These are phyloP conservation scores for Gallinago stenura DNA, from an alignment of 2,797 vertebrate species.

Conservation along the genomic window DNA sequence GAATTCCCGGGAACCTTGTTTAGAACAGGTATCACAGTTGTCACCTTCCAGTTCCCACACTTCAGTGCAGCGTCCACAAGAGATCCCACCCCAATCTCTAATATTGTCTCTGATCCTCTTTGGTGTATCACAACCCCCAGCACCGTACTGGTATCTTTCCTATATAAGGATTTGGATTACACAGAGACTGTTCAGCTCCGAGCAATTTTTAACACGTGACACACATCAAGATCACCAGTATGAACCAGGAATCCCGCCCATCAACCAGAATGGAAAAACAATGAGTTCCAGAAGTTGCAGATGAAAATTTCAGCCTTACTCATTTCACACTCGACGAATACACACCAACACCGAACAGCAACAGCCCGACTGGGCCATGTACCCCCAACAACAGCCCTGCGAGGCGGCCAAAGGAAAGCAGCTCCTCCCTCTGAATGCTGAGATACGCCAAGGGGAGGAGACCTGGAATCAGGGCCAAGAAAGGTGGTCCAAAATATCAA, in stretches of 20 bases:
- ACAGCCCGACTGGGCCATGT: neutral
- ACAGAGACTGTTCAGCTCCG: neutral
- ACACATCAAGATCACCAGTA: neutral
- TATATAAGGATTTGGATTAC: neutral
- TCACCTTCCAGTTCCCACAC: neutral
- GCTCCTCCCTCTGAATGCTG: neutral
- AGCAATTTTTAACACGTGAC: neutral
- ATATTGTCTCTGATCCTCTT: neutral
- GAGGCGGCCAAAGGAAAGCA: neutral
- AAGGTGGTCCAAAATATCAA: too few species aligned
- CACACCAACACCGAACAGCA: accelerated
- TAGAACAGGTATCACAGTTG: neutral
- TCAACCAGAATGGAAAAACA: neutral
- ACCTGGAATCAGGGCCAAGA: neutral
- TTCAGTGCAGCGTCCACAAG: neutral
- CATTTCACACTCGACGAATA: neutral
- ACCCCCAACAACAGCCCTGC: neutral
- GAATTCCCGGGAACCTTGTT: neutral
- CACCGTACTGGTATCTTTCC: neutral
- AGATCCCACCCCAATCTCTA: neutral
- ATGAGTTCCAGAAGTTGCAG: neutral
- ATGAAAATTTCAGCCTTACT: neutral
- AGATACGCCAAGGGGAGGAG: neutral
- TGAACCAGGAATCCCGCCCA: neutral
- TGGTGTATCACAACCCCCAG: neutral